A percentile compares a stretch with the other conserved stretches of the same genome.
These are phyloP conservation scores for Octopus bimaculoides DNA, from an alignment of 1,140 invertebrate species.

Conservation along the genomic window DNA sequence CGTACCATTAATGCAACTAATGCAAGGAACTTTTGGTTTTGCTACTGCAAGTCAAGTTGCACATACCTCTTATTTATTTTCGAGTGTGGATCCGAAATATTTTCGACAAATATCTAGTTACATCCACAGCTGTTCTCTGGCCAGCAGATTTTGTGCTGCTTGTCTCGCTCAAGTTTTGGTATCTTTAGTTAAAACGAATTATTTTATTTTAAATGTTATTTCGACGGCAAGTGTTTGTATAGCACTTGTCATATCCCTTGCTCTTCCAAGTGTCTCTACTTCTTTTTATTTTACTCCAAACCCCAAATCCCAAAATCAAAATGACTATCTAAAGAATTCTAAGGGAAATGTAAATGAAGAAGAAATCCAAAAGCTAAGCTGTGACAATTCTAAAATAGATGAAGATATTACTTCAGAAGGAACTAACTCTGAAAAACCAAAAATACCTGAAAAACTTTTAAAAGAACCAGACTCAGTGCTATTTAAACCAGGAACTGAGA, in stretches of 20 bases:
- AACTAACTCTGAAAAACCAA: too few species aligned
- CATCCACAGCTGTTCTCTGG: conserved; percentile 69
- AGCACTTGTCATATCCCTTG: conserved; percentile 74
- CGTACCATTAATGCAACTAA: conserved; percentile 64
- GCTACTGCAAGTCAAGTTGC: conserved; percentile 86
- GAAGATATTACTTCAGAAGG: too few species aligned
- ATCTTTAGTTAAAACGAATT: conserved; percentile 65
- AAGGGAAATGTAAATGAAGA: too few species aligned
- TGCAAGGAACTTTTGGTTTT: conserved; percentile 71
- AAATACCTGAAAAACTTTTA: too few species aligned
- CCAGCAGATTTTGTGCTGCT: conserved; percentile 73
- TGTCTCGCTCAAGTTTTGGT: conserved; percentile 68
- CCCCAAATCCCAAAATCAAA: too few species aligned
- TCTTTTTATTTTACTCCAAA: not conserved
- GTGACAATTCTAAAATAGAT: too few species aligned
- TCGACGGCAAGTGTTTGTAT: conserved; percentile 68
- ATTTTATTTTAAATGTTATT: conserved; percentile 70
- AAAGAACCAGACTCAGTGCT: too few species aligned
- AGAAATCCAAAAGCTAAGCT: too few species aligned
- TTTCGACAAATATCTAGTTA: conserved; percentile 79
- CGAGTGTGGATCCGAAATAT: conserved; percentile 75
- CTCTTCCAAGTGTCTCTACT: conserved; percentile 63
- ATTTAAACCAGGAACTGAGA: too few species aligned
- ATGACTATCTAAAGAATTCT: too few species aligned
- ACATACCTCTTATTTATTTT: conserved; percentile 87